Percentiles rank a stretch among this genome's conserved stretches.
Evolutionary conservation across 2,113 vertebrate genomes (phyloP).

Genomic region (Dicentrarchus labrax): DNA sequence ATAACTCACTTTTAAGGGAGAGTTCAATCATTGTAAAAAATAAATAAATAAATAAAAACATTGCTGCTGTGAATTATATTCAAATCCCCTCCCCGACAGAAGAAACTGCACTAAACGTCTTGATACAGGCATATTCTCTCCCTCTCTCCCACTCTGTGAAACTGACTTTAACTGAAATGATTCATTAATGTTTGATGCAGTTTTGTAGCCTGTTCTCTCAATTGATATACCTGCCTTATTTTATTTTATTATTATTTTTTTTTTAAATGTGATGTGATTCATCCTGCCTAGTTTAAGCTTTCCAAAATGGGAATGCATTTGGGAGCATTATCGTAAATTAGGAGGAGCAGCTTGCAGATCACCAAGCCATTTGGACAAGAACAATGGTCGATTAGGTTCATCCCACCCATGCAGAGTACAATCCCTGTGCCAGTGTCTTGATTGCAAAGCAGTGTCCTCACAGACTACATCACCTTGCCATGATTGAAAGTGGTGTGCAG

Average conservation of each 20-base stretch:
- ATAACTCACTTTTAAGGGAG: constrained; percentile 61
- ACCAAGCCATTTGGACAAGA: constrained; percentile 62
- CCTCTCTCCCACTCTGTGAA: background rate
- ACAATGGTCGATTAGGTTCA: constrained; percentile 66
- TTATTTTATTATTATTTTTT: background rate
- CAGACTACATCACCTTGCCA: constrained; percentile 27
- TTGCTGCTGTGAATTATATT: constrained; percentile 23
- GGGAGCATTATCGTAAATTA: constrained; percentile 47
- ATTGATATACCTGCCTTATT: background rate
- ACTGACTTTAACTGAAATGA: constrained; percentile 1
- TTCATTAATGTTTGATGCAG: background rate
- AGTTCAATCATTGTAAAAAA: constrained; percentile 45
- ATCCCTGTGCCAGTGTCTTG: constrained; percentile 53
- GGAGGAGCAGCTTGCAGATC: constrained; percentile 63
- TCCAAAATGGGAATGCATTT: constrained; percentile 18
- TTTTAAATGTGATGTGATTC: background rate
- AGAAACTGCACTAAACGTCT: constrained; percentile 12
- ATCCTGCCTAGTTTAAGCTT: background rate
- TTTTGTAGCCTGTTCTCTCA: background rate
- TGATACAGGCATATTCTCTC: background rate
- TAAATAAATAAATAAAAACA: constrained; percentile 5
- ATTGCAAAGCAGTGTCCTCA: constrained; percentile 61
- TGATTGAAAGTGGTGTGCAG: constrained; percentile 40
- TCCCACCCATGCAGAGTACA: constrained; percentile 58
- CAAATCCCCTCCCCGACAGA: background rate